Base-by-base conservation (phyloP, 23 tunicate genomes). In the Trididemnum clinides region DNA sequence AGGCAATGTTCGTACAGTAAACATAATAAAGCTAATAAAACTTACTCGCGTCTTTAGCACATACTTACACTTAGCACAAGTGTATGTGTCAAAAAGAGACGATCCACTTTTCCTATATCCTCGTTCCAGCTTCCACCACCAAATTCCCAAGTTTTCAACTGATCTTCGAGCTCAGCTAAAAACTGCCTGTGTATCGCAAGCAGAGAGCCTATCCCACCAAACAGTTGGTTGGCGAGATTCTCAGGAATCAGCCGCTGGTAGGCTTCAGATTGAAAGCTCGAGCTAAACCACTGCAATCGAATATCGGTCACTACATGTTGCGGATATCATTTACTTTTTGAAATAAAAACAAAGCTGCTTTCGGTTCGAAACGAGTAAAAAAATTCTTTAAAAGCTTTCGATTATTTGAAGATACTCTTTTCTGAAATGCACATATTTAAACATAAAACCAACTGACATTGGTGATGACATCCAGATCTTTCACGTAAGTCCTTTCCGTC, bases 401-500 rank as follows among this genome's bases (percentile, higher is more conserved):
- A n/a, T n/a, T n/a, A n/a, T n/a, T n/a, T n/a, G n/a, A n/a, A n/a
- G n/a, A n/a, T n/a, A n/a, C n/a, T n/a, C n/a, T n/a, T n/a, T n/a
- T n/a, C n/a, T n/a, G n/a, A n/a, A n/a, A n/a, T n/a, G n/a, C n/a
- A n/a, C n/a, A n/a, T n/a, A n/a, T n/a, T n/a, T n/a, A n/a, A n/a
- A n/a, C n/a, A n/a, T n/a, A n/a, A n/a, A n/a, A n/a, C n/a, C n/a
- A 10, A n/a, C 88, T 75, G 64, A 94, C 98, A 54, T 72, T 73
- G 85, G 36, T 36, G 38, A 96, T 82, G 36, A 96, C 97, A 39
- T 88, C 90, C 64, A 96, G 66, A 80, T 96, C 99, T 59, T 80
- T 91, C 28, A 89, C 72, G 77, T 91, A 88, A 0, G 91, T 96
- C 29, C 99, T 78, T 73, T 96, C 99, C 2, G 99, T 96, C 3